phyloP scores from a whole-genome alignment of 2,888 invertebrate genomes.

The Timema cristinae region DNA sequence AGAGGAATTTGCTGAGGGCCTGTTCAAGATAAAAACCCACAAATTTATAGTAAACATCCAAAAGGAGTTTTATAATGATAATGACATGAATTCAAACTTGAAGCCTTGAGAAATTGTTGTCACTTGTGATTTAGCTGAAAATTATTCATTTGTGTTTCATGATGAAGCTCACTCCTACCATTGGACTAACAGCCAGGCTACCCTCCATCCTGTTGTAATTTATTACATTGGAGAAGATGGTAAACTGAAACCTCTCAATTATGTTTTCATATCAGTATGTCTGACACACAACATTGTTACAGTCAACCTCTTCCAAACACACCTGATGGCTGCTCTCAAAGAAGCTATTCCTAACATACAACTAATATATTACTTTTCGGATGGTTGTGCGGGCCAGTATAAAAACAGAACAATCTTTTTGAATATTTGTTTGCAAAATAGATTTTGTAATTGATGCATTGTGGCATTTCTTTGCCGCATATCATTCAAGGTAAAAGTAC shows the following conservation, averaged over 20 bases:
- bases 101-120: not conserved
- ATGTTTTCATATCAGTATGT: constrained; percentile 1
- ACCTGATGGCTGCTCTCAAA: not conserved
- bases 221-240: not conserved
- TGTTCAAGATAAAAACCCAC: not conserved
- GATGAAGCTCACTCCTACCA: constrained; percentile 10
- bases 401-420: not conserved
- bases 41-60: not conserved
- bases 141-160: constrained; percentile 6
- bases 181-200: not conserved
- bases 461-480: constrained; percentile 5
- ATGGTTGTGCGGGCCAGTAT: not conserved
- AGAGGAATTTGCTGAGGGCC: not conserved
- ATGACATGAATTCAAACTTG: not conserved
- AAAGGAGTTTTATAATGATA: not conserved
- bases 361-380: not conserved
- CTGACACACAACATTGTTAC: not conserved
- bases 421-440: not conserved
- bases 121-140: constrained; percentile 10
- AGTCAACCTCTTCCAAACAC: not conserved
- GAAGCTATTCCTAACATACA: not conserved
- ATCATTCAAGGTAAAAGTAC: not conserved
- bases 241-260: not conserved
- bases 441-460: not conserved
- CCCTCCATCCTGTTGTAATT: not conserved